These are phyloP conservation scores for Entelurus aequoreus DNA, from an alignment of 2,113 vertebrate species.

Conservation along the genomic window DNA sequence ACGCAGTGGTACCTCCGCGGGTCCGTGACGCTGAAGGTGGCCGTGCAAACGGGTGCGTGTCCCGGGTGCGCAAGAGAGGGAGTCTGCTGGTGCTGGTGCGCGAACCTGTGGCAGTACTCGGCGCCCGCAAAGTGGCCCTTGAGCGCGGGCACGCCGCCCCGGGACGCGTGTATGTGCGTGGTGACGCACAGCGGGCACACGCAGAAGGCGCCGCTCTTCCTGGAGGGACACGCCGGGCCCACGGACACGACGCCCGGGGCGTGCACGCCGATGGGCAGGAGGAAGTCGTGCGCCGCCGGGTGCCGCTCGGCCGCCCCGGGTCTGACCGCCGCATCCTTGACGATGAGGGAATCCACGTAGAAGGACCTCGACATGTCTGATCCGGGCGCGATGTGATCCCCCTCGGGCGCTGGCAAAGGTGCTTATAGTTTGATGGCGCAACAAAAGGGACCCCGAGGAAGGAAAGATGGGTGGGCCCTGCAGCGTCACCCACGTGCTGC, in stretches of 20 bases:
- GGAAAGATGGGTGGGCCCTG: constrained; percentile 79
- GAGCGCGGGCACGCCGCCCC: constrained; percentile 79
- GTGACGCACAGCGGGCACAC: constrained; percentile 94
- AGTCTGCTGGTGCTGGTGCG: constrained; percentile 69
- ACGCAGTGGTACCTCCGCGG: constrained; percentile 94
- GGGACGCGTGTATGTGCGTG: constrained; percentile 88
- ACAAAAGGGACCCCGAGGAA: constrained; percentile 96
- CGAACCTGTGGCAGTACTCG: constrained; percentile 83
- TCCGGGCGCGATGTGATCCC: constrained; percentile 68
- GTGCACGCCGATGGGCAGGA: constrained; percentile 90
- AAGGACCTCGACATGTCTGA: constrained; percentile 92
- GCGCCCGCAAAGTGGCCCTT: constrained; percentile 82
- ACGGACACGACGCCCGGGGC: constrained; percentile 87
- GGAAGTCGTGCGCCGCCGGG: constrained; percentile 80
- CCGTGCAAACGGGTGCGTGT: constrained; percentile 85
- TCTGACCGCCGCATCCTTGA: constrained; percentile 86
- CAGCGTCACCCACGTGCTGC: constrained; percentile 86
- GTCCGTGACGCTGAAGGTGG: constrained; percentile 89
- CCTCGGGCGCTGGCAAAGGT: constrained; percentile 81
- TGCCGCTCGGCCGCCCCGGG: constrained; percentile 75
- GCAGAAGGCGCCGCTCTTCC: constrained; percentile 91
- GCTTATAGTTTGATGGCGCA: constrained; percentile 89
- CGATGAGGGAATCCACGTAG: constrained; percentile 96
- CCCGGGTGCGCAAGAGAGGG: constrained; percentile 79
- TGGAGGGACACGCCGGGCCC: constrained; percentile 82